phyloP scores from a whole-genome alignment of 2,113 vertebrate genomes.

The Taxidea taxus region DNA sequence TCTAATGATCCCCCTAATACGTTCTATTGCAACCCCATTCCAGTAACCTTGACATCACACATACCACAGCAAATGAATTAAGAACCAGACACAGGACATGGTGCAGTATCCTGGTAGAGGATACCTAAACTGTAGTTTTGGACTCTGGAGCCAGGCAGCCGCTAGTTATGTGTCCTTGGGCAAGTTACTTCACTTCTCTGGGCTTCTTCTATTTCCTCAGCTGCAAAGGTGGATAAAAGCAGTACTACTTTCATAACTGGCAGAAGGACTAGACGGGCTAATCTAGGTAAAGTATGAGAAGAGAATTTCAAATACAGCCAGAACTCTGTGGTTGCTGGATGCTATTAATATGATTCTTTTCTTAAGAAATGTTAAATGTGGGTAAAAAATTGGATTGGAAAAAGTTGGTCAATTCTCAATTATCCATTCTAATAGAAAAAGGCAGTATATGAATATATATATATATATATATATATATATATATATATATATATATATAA shows the following conservation, averaged over 20 bases:
- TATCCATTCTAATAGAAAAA: background rate
- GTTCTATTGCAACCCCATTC: background rate
- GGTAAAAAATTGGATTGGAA: background rate
- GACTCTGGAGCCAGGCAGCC: background rate
- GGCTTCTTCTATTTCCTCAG: background rate
- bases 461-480: background rate
- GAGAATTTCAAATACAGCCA: background rate
- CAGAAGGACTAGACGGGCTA: background rate
- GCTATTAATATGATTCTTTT: background rate
- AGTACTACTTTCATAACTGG: background rate
- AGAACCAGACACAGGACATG: background rate
- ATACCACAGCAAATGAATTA: background rate
- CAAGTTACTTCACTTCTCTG: background rate
- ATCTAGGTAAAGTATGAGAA: background rate
- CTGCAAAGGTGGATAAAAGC: background rate
- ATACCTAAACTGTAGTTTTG: too few species aligned
- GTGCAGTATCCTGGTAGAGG: background rate
- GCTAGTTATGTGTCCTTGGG: background rate
- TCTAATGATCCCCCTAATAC: background rate
- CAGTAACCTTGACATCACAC: background rate
- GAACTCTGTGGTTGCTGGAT: background rate
- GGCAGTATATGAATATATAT: background rate
- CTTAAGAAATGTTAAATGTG: background rate
- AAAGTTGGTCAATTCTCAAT: background rate
- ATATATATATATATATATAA: background rate